A percentile compares a stretch with the other conserved stretches of the same genome.
phyloP scores from a whole-genome alignment of 2,113 vertebrate genomes.

The Ceuthmochares aereus region DNA sequence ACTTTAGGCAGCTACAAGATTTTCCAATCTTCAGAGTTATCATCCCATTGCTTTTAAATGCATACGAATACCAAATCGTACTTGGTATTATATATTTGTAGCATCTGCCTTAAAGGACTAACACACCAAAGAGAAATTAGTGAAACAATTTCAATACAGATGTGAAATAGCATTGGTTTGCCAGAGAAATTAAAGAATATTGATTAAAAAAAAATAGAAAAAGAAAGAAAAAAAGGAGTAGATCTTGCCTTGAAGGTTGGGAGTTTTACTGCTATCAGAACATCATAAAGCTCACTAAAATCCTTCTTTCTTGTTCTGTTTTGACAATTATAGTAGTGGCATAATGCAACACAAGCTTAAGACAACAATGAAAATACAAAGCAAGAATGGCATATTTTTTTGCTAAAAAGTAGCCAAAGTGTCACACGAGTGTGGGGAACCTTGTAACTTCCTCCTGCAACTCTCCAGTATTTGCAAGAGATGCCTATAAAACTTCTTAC shows the following conservation, averaged over 20 bases:
- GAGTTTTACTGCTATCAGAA: neutral
- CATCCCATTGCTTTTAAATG: neutral
- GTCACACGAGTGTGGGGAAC: neutral
- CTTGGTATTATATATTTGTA: neutral
- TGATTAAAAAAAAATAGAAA: neutral
- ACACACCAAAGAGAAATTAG: neutral
- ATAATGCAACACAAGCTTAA: neutral
- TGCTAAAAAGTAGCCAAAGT: neutral
- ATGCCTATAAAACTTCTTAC: neutral
- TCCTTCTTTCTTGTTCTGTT: neutral
- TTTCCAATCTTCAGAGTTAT: neutral
- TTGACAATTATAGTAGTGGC: neutral
- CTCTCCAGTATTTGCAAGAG: neutral
- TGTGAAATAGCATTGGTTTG: neutral
- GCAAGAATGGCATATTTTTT: neutral
- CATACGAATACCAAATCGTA: neutral
- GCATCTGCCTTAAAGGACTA: neutral
- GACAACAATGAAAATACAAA: neutral
- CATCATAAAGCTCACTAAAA: neutral
- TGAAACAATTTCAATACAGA: neutral
- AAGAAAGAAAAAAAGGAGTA: neutral
- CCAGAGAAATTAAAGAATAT: neutral
- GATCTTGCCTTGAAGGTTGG: neutral
- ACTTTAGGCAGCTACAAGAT: neutral
- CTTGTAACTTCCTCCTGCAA: neutral